Evolutionary conservation across 2,888 invertebrate species (phyloP), one percentile per base, ranked within the genome.

Genomic region (Sialis fuliginosa): DNA sequence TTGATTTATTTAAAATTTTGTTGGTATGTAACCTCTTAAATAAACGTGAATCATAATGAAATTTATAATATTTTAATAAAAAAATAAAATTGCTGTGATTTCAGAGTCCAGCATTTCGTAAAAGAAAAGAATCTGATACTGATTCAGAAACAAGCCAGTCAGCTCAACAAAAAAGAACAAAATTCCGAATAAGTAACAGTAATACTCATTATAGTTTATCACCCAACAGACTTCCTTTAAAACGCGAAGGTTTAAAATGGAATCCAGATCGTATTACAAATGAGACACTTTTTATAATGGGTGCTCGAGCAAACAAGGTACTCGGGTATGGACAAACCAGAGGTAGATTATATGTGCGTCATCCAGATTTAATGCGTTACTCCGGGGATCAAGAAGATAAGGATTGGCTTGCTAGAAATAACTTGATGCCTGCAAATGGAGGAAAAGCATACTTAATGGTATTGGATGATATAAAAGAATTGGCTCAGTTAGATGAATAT

Each of bases 401-500:
- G 58, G 81, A 83, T 57, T 86, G 85, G 85, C 70, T 87, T 45
- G 76, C 80, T 40, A 79, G 78, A 51, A 79, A 82, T 56, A 80
- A 80, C 57, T 65, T 82, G 50, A 83, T 82, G 64, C 82, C 84
- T 50, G 79, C 82, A 33, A 81, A 81, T 47, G 83, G 84, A 1
- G 84, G 84, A 5, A 81, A 81, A 64, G 83, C 84, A 2, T 85
- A 84, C 56, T 74, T 87, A 52, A 75, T 87, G 73, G 72, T 86
- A 12, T 64, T 85, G 49, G 81, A 84, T 57, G 87, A 87, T 57
- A 81, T 86, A 42, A 72, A 77, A 62, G 82, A 85, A 57, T 65
- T 87, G 47, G 78, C 81, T 6, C 70, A 74, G 51, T 77, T 77
- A 52, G 83, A 83, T 49, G 81, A 85, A 51, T 86, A 84, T 56